phyloP scores from a whole-genome alignment of 2,797 vertebrate genomes.

The Halcyon badia region DNA sequence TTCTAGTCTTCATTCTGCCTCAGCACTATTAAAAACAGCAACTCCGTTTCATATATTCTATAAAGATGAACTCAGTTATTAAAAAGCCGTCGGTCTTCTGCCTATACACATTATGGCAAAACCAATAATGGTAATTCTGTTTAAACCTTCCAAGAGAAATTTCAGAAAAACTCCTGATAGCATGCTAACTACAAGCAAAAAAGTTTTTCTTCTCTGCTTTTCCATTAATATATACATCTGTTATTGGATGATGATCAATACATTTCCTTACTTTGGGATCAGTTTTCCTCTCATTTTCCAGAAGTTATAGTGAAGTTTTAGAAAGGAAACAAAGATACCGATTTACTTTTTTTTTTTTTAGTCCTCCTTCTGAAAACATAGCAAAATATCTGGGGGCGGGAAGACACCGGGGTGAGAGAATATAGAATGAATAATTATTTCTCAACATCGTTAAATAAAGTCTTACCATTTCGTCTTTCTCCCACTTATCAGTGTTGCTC shows the following conservation, averaged over 20 bases:
- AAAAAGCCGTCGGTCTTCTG: background rate
- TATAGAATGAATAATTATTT: background rate
- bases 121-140: background rate
- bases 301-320: background rate
- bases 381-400: background rate
- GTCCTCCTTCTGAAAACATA: background rate
- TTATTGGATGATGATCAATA: background rate
- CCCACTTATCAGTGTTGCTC: conserved; percentile 90
- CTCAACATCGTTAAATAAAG: background rate
- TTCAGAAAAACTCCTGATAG: background rate
- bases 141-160: background rate
- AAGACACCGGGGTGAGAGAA: background rate
- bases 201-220: background rate
- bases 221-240: background rate
- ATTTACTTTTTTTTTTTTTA: background rate
- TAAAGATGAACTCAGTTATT: background rate
- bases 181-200: background rate
- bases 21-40: background rate
- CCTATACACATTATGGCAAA: background rate
- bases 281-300: background rate
- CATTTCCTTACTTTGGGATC: background rate
- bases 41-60: background rate
- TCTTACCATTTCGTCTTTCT: conserved; percentile 91
- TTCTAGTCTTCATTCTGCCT: background rate
- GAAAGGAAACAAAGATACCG: background rate